Conservation (phyloP, 2,797 vertebrate genomes). For the Ctenopoma multispine region DNA sequence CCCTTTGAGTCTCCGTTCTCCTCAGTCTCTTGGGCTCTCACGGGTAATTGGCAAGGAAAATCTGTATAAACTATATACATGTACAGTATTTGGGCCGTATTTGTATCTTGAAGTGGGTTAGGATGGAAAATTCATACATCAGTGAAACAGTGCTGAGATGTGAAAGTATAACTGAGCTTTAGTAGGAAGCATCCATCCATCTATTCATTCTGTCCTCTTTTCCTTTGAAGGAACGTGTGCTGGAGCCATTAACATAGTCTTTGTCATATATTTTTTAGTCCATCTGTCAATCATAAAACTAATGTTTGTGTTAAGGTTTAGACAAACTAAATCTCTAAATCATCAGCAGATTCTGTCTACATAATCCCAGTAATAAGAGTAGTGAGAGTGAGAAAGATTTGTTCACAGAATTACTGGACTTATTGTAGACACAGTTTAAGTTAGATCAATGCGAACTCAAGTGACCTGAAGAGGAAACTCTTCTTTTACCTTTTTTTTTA, state of each 20-base stretch:
- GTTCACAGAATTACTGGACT: too few relatives aligned
- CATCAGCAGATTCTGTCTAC: background rate
- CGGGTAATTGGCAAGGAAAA: conserved; percentile 42
- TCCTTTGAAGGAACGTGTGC: too few relatives aligned
- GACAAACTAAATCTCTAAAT: background rate
- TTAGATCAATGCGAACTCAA: too few relatives aligned
- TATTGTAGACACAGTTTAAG: too few relatives aligned
- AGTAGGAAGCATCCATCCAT: too few relatives aligned
- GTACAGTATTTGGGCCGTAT: conserved; percentile 40
- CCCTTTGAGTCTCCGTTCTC: conserved; percentile 33
- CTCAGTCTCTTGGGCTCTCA: conserved; percentile 17
- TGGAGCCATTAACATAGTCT: too few relatives aligned
- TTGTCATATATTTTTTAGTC: too few relatives aligned
- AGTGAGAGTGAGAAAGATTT: too few relatives aligned
- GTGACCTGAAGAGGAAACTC: too few relatives aligned
- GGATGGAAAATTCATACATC: conserved; percentile 36
- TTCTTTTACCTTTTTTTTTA: too few relatives aligned
- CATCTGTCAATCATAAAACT: background rate
- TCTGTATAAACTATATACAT: conserved; percentile 7
- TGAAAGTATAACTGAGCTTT: too few relatives aligned
- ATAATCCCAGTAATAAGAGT: background rate
- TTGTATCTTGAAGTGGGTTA: conserved; percentile 58
- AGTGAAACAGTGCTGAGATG: conserved; percentile 10
- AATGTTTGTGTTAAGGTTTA: background rate
- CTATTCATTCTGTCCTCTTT: too few relatives aligned